A percentile compares a stretch with the other conserved stretches of the same genome.
Conservation (phyloP, 2,797 vertebrate species). For the Perodicticus potto region DNA sequence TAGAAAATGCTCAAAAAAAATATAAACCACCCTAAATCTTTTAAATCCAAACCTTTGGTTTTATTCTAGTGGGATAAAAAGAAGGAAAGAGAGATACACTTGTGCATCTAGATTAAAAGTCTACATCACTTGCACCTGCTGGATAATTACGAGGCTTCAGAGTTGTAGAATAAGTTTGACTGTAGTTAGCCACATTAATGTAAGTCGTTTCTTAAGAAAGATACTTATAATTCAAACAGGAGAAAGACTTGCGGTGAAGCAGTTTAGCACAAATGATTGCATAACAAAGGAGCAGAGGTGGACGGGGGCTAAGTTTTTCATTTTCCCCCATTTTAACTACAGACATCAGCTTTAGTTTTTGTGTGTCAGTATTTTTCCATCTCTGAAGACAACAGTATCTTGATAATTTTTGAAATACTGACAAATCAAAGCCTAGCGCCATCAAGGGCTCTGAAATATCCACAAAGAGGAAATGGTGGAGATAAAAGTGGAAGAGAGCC, state of each 20-base stretch:
- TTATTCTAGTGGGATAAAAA: background rate
- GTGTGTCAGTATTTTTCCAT: slow-evolving; percentile 12
- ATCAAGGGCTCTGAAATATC: background rate
- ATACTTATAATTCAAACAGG: slow-evolving; percentile 29
- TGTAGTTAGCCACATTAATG: background rate
- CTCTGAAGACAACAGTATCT: slow-evolving; percentile 2
- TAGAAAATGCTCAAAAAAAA: background rate
- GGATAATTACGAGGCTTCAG: background rate
- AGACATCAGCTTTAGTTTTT: background rate
- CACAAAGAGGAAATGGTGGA: background rate
- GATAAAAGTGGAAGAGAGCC: background rate
- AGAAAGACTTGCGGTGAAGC: background rate
- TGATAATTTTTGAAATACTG: background rate
- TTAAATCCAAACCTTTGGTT: slow-evolving; percentile 22
- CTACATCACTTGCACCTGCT: background rate
- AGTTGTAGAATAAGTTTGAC: slow-evolving; percentile 39
- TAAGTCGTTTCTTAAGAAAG: background rate
- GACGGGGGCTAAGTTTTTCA: background rate
- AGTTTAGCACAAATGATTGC: background rate
- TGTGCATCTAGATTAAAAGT: background rate
- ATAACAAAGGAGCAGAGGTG: background rate
- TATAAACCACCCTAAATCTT: slow-evolving; percentile 34
- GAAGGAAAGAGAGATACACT: background rate
- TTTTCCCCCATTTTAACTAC: background rate
- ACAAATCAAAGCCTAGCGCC: background rate